Base-by-base conservation (phyloP, 2,888 invertebrate species). In the Norana najaformis region DNA sequence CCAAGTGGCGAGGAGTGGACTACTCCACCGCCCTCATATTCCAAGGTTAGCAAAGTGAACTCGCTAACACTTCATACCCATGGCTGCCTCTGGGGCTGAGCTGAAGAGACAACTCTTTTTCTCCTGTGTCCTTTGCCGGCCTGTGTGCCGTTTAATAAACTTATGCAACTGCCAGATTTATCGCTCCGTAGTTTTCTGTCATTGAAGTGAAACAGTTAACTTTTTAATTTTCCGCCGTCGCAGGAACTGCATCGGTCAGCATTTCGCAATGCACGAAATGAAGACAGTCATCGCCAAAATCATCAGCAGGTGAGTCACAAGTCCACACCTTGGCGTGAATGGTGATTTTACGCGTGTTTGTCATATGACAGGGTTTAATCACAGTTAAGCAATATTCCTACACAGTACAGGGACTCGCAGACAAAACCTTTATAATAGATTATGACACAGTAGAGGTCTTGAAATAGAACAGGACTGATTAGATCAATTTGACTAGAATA, bases 251-350 rank as follows among this genome's bases (percentile, higher is more conserved):
- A 94, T 94, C 89, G 94, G 94, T 14, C 93, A 94, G 91, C 93
- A 93, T 89, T 94, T 94, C 92, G 94, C 94, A n/a, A 92, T 94
- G 93, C 91, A 94, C 92, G 94, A 93, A 89, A 93, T 93, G 92
- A 94, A 94, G 92, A 91, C 93, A 11, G 90, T 93, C 8, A 41
- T 94, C 34, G 93, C 93, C 18, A 91, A 92, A 89, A 92, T 94
- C 23, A 85, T 93, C n/a, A 90, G 92, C 88, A 93, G 92, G 93
- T 93, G 88, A 41, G 47, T n/a, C 69, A 69, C n/a, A 8, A n/a
- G n/a, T n/a, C n/a, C n/a, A n/a, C 69, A 69, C n/a, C 69, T 69
- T 30, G 53, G 30, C 53, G 23, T 4, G 53, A 53, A 53, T n/a
- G n/a, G n/a, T n/a, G n/a, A n/a, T n/a, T n/a, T n/a, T n/a, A n/a